These are phyloP conservation scores for Philopedon plagiatum DNA, from an alignment of 2,888 invertebrate genomes.

Conservation along the genomic window DNA sequence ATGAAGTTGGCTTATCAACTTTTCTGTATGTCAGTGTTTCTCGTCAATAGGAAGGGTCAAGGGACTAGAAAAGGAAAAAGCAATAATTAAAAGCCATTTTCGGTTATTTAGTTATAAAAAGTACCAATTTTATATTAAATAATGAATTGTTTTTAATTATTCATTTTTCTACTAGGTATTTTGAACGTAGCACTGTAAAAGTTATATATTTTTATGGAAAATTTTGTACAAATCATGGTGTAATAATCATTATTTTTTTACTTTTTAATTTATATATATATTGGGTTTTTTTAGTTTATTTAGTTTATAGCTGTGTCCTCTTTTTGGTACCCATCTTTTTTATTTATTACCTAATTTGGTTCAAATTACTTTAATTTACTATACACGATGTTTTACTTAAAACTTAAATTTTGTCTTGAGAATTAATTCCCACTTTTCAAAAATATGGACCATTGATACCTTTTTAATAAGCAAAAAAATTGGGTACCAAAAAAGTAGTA, in stretches of 20 bases:
- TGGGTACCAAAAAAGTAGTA: constrained; percentile 37
- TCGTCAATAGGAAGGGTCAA: constrained; percentile 56
- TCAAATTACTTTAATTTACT: too few species aligned
- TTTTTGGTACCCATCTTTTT: constrained; percentile 23
- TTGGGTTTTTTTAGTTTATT: constrained; percentile 58
- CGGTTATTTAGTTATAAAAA: constrained; percentile 3
- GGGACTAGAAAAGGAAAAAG: constrained; percentile 16
- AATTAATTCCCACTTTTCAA: too few species aligned
- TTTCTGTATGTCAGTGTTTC: constrained; percentile 55
- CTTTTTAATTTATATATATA: constrained; percentile 51
- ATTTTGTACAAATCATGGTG: constrained; percentile 53
- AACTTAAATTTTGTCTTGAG: too few species aligned
- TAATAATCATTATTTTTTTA: constrained; percentile 54
- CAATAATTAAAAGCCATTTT: neutral
- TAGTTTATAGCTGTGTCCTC: constrained; percentile 47
- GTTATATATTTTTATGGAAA: constrained; percentile 30
- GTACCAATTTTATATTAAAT: neutral
- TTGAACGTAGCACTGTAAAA: constrained; percentile 21
- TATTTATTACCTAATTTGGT: too few species aligned
- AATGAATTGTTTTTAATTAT: constrained; percentile 2
- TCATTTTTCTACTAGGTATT: constrained; percentile 5
- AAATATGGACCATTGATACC: too few species aligned
- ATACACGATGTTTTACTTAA: too few species aligned
- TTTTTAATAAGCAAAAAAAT: too few species aligned
- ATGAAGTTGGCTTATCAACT: constrained; percentile 53